phyloP scores from a whole-genome alignment of 2,797 vertebrate species.

The Cichlasoma orientale region DNA sequence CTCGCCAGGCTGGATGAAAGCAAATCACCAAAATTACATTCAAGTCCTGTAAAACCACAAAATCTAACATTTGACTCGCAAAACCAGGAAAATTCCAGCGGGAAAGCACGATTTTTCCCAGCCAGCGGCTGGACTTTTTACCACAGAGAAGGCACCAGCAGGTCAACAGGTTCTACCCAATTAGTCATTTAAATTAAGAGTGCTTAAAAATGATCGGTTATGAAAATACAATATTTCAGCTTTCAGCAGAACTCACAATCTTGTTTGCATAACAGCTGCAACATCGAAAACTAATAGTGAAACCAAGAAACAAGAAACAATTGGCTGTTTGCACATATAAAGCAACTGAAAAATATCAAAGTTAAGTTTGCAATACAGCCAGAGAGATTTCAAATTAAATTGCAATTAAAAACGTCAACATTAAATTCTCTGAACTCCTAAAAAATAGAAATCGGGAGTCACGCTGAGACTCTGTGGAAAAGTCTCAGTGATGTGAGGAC shows the following conservation, averaged over 20 bases:
- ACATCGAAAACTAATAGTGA: slow-evolving; percentile 77
- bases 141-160: neutral
- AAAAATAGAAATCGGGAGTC: neutral
- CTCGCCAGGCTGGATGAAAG: neutral
- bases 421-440: neutral
- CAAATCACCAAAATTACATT: neutral
- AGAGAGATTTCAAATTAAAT: neutral
- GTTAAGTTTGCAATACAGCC: slow-evolving; percentile 35
- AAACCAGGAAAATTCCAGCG: neutral
- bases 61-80: neutral
- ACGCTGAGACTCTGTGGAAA: neutral
- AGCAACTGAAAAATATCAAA: slow-evolving; percentile 52
- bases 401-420: neutral
- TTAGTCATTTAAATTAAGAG: slow-evolving; percentile 39
- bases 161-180: slow-evolving; percentile 1
- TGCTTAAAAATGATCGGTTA: neutral
- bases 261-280: slow-evolving; percentile 79
- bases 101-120: neutral
- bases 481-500: neutral
- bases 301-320: slow-evolving; percentile 73
- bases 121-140: neutral
- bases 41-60: slow-evolving; percentile 4
- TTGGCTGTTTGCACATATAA: slow-evolving; percentile 31
- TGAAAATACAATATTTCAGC: slow-evolving; percentile 49
- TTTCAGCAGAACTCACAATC: slow-evolving; percentile 28